Percentiles rank a stretch among this genome's conserved stretches.
phyloP scores from a whole-genome alignment of 2,113 vertebrate genomes.

The Pachycephala philippinensis region DNA sequence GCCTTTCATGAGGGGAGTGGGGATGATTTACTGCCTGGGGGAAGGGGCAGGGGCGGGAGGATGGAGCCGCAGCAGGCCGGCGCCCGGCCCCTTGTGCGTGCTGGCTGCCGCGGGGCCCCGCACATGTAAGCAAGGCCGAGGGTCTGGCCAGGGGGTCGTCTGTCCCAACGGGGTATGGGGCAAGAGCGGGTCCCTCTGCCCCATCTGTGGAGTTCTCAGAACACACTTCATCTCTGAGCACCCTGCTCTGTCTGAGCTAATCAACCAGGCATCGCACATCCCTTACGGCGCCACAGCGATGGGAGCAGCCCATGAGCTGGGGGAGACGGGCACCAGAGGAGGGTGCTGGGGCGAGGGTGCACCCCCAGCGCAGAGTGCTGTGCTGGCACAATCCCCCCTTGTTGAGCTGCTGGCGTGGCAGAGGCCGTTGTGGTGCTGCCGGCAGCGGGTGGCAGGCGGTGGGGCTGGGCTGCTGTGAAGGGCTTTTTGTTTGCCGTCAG shows the following conservation, averaged over 20 bases:
- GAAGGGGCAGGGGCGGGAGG: conserved; percentile 20
- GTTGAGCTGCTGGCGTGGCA: background rate
- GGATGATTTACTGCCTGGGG: conserved; percentile 53
- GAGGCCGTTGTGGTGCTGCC: background rate
- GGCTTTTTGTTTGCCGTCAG: conserved; percentile 59
- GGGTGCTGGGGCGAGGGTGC: background rate
- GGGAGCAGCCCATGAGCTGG: background rate
- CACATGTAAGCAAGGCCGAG: accelerated
- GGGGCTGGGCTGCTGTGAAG: conserved; percentile 24
- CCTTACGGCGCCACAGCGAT: accelerated
- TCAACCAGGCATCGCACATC: accelerated
- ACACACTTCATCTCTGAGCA: background rate
- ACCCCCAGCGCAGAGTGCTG: accelerated
- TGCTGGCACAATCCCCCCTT: background rate
- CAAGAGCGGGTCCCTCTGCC: background rate
- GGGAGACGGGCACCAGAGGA: background rate
- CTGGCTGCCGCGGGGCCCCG: accelerated
- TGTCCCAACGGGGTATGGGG: background rate
- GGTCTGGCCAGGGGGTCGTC: background rate
- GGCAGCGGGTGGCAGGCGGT: conserved; percentile 9
- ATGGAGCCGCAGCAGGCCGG: background rate
- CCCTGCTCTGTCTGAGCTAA: accelerated
- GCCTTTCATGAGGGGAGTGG: conserved; percentile 55
- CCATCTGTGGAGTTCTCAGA: too few species aligned
- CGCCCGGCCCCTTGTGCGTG: background rate